These are phyloP conservation scores for Vidua macroura DNA, from an alignment of 2,113 vertebrate species.

Conservation along the genomic window DNA sequence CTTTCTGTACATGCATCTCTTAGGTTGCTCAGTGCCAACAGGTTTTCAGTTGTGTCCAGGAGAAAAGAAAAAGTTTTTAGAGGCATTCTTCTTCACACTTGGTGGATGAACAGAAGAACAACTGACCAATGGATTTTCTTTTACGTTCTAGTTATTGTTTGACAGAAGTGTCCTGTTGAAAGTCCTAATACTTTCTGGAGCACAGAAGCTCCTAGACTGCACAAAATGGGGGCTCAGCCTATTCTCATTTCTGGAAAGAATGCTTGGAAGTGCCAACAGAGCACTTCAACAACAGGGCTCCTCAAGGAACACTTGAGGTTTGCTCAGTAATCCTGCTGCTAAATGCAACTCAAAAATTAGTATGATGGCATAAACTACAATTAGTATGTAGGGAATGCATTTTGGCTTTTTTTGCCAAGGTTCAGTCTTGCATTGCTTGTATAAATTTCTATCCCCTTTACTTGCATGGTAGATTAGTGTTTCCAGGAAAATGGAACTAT, in stretches of 20 bases:
- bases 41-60: neutral
- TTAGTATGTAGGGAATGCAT: neutral
- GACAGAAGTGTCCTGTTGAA: neutral
- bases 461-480: neutral
- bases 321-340: neutral
- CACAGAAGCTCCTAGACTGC: neutral
- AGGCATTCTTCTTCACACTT: neutral
- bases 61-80: neutral
- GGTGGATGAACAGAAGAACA: neutral
- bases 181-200: neutral
- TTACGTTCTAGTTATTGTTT: neutral
- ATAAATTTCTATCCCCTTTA: neutral
- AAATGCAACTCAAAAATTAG: neutral
- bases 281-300: too few relatives aligned
- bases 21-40: neutral
- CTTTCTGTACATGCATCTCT: neutral
- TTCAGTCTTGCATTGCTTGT: neutral
- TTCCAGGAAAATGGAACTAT: neutral
- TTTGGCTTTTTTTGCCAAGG: accelerated
- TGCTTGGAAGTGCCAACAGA: neutral
- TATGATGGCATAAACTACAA: neutral
- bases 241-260: neutral
- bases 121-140: neutral
- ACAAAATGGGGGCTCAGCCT: neutral
- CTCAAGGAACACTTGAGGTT: neutral